Percentiles rank a stretch among this genome's conserved stretches.
phyloP scores from a whole-genome alignment of 2,797 vertebrate genomes.

The Microctenopoma steveboyesi region DNA sequence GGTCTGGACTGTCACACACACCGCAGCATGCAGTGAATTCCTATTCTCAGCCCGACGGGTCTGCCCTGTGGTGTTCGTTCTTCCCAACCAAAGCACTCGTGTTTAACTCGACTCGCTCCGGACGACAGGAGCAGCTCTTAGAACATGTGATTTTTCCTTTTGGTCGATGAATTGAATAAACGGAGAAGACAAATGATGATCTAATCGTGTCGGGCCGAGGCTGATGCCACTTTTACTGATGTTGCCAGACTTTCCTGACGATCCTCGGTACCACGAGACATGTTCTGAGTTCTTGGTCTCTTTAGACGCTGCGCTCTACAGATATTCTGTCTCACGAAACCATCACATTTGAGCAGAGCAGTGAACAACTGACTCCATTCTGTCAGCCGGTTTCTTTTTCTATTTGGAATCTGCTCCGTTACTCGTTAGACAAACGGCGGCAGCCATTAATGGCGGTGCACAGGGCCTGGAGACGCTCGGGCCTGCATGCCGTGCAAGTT shows the following conservation, averaged over 20 bases:
- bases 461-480: slow-evolving; percentile 22
- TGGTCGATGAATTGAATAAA: too few species aligned
- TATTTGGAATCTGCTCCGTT: slow-evolving; percentile 28
- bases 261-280: too few species aligned
- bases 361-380: slow-evolving; percentile 4
- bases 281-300: too few species aligned
- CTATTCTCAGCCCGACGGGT: slow-evolving; percentile 18
- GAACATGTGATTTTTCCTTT: neutral
- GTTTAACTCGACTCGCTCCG: slow-evolving; percentile 26
- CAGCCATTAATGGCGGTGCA: slow-evolving; percentile 31
- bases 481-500: neutral
- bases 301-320: too few species aligned
- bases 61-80: slow-evolving; percentile 7
- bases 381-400: neutral
- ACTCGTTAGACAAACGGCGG: slow-evolving; percentile 43
- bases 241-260: too few species aligned
- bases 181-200: too few species aligned
- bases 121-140: slow-evolving; percentile 29
- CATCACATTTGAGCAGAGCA: neutral
- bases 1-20: slow-evolving; percentile 35
- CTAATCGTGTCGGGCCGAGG: too few species aligned
- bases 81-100: slow-evolving; percentile 7
- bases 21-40: slow-evolving; percentile 6
- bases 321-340: slow-evolving; percentile 4
- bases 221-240: too few species aligned